phyloP scores from a whole-genome alignment of 2,797 vertebrate genomes.

The Gobionotothen gibberifrons region DNA sequence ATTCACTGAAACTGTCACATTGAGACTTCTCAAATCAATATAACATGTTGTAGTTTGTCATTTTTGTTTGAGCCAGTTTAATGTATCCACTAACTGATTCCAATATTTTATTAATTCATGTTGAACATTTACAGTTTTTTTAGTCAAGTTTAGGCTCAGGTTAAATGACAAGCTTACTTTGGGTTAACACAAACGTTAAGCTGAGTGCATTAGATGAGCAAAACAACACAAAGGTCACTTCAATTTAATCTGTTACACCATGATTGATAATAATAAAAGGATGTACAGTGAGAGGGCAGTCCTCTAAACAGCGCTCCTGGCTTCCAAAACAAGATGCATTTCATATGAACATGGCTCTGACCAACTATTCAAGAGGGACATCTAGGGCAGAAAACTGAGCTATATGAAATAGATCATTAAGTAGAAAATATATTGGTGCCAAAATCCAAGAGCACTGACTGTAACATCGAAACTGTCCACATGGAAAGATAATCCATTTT shows the following conservation, averaged over 20 bases:
- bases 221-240: background rate
- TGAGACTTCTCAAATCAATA: constrained; percentile 5
- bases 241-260: background rate
- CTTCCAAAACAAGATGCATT: background rate
- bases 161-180: background rate
- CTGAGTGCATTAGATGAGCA: background rate
- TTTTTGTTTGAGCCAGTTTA: background rate
- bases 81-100: background rate
- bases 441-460: no score
- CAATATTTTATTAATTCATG: background rate
- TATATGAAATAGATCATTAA: no score
- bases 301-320: background rate
- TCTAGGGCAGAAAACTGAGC: no score
- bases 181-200: background rate
- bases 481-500: background rate
- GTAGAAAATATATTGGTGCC: no score
- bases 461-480: background rate
- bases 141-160: background rate
- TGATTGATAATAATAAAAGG: background rate
- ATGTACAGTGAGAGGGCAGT: background rate
- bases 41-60: background rate
- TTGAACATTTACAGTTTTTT: background rate
- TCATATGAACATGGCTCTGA: background rate
- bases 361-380: no score
- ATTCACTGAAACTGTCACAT: background rate